Percentiles rank a stretch among this genome's conserved stretches.
Evolutionary conservation across 2,888 invertebrate species (phyloP).

Genomic region (Odontomyia ornata): DNA sequence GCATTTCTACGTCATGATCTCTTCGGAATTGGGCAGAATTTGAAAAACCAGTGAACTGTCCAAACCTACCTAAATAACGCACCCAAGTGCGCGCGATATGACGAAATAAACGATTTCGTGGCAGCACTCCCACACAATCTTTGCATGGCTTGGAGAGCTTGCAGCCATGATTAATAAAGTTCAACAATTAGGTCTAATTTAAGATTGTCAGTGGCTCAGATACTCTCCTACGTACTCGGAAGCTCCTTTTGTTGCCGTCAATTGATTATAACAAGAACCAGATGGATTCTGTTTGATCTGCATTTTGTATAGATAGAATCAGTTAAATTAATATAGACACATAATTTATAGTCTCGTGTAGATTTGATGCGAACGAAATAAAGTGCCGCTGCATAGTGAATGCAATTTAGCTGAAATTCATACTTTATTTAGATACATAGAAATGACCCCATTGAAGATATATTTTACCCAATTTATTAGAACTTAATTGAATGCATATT

Average conservation of each 20-base stretch:
- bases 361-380: background rate
- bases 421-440: too few species aligned
- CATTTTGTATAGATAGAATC: background rate
- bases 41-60: background rate
- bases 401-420: background rate
- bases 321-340: background rate
- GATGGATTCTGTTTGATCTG: conserved; percentile 13
- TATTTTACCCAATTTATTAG: background rate
- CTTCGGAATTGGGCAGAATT: background rate
- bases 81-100: background rate
- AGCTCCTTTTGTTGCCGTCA: background rate
- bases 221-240: too few species aligned
- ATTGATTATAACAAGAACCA: conserved; percentile 15
- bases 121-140: too few species aligned
- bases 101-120: too few species aligned
- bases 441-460: too few species aligned
- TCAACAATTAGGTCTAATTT: conserved; percentile 32
- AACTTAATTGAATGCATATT: background rate
- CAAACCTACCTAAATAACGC: background rate
- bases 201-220: conserved; percentile 10
- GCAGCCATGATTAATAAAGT: conserved; percentile 2
- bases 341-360: background rate
- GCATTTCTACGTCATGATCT: conserved; percentile 31
- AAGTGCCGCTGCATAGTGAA: background rate
- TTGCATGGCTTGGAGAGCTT: background rate